Conservation (phyloP, 2,113 vertebrate genomes). For the Mustela nigripes region DNA sequence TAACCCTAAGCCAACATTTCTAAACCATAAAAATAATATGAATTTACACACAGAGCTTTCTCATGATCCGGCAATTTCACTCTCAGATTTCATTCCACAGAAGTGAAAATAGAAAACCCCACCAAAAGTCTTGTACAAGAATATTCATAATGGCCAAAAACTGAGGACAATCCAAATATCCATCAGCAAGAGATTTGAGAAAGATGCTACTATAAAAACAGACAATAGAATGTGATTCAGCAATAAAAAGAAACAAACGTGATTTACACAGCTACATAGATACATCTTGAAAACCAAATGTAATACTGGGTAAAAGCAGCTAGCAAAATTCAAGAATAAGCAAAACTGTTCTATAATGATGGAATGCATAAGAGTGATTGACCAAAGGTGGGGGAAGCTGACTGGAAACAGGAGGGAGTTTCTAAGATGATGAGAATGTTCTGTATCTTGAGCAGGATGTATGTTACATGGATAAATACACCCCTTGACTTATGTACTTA, state of each 20-base stretch:
- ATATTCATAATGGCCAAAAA: constrained; percentile 51
- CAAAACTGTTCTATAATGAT: background rate
- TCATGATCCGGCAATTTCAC: constrained; percentile 43
- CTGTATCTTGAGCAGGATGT: background rate
- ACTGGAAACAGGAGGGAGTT: background rate
- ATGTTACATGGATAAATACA: background rate
- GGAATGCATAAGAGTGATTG: background rate
- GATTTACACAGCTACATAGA: background rate
- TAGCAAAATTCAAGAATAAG: constrained; percentile 32
- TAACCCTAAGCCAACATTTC: constrained; percentile 38
- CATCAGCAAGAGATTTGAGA: constrained; percentile 58
- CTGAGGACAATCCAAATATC: constrained; percentile 63
- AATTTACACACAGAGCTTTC: constrained; percentile 35
- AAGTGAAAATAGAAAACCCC: constrained; percentile 58
- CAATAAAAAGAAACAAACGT: constrained; percentile 54
- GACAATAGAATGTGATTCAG: constrained; percentile 56
- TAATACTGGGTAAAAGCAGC: background rate
- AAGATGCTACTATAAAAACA: constrained; percentile 33
- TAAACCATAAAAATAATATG: constrained; percentile 47
- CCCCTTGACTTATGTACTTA: background rate
- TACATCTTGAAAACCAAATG: constrained; percentile 52
- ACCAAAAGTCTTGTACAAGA: constrained; percentile 63
- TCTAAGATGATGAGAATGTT: background rate
- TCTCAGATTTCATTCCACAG: constrained; percentile 56
- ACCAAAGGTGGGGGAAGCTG: rapidly evolving